These are phyloP conservation scores for Andrena camellia DNA, from an alignment of 2,888 invertebrate species.

Conservation along the genomic window DNA sequence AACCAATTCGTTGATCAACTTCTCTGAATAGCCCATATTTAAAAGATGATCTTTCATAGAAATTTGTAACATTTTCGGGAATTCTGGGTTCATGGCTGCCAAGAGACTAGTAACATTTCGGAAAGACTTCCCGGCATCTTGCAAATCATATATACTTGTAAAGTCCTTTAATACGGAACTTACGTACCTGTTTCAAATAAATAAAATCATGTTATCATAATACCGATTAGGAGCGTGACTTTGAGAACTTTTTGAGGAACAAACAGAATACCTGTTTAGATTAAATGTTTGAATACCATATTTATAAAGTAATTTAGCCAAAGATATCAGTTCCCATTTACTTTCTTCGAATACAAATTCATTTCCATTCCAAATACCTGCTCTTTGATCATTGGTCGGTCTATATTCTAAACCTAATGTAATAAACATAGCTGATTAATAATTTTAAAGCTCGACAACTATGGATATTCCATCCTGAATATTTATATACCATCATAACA, in stretches of 20 bases:
- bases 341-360: slow-evolving; percentile 87
- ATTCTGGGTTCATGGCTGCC: slow-evolving; percentile 85
- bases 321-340: slow-evolving; percentile 84
- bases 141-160: slow-evolving; percentile 87
- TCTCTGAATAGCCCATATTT: slow-evolving; percentile 84
- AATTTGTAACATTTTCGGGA: slow-evolving; percentile 85
- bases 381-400: slow-evolving; percentile 61
- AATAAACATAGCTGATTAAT: not conserved
- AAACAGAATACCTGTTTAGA: slow-evolving; percentile 81
- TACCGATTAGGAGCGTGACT: slow-evolving; percentile 53
- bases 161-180: slow-evolving; percentile 76
- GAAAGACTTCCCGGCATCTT: slow-evolving; percentile 86
- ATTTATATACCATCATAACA: not conserved
- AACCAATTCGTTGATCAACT: slow-evolving; percentile 87
- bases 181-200: slow-evolving; percentile 70
- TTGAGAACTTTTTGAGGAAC: not conserved
- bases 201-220: slow-evolving; percentile 4
- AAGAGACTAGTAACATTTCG: slow-evolving; percentile 86
- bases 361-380: slow-evolving; percentile 86
- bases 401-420: slow-evolving; percentile 80
- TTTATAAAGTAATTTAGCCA: slow-evolving; percentile 86
- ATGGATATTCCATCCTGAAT: slow-evolving; percentile 23
- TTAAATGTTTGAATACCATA: slow-evolving; percentile 87
- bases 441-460: not conserved
- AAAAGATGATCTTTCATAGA: slow-evolving; percentile 83